phyloP scores from a whole-genome alignment of 1,140 invertebrate genomes.

The Bombus breviceps region DNA sequence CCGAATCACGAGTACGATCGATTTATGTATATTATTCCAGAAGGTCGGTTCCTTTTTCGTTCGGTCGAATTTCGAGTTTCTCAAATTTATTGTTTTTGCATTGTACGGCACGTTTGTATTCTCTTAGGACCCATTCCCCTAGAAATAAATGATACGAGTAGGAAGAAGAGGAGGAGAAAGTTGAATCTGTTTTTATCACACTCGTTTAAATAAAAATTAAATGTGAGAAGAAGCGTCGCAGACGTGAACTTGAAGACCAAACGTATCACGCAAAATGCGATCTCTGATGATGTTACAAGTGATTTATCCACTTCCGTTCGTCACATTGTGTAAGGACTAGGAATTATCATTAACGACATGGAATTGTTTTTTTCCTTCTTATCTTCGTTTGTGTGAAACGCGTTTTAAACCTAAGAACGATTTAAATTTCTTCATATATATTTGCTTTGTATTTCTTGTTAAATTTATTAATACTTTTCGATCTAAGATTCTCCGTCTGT shows the following conservation, averaged over 20 bases:
- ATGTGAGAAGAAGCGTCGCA: not conserved
- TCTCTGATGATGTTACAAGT: not conserved
- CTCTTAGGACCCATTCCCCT: too few species aligned
- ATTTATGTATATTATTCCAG: not conserved
- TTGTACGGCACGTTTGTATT: too few species aligned
- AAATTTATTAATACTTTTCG: too few species aligned
- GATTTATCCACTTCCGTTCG: not conserved
- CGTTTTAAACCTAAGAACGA: not conserved
- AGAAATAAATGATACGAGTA: too few species aligned
- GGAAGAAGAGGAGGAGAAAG: too few species aligned
- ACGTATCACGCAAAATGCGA: not conserved
- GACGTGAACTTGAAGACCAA: not conserved
- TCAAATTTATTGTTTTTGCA: too few species aligned
- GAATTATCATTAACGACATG: not conserved
- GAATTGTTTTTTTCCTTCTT: not conserved
- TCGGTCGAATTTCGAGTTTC: not conserved
- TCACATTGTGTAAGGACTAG: not conserved
- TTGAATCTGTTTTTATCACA: too few species aligned
- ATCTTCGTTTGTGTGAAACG: not conserved
- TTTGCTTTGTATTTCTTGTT: too few species aligned
- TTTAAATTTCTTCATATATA: too few species aligned
- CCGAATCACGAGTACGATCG: not conserved
- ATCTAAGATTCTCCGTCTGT: too few species aligned
- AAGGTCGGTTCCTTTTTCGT: not conserved
- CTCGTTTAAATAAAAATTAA: not conserved